Evolutionary conservation across 2,797 vertebrate species (phyloP).

Genomic region (Chelon auratus): DNA sequence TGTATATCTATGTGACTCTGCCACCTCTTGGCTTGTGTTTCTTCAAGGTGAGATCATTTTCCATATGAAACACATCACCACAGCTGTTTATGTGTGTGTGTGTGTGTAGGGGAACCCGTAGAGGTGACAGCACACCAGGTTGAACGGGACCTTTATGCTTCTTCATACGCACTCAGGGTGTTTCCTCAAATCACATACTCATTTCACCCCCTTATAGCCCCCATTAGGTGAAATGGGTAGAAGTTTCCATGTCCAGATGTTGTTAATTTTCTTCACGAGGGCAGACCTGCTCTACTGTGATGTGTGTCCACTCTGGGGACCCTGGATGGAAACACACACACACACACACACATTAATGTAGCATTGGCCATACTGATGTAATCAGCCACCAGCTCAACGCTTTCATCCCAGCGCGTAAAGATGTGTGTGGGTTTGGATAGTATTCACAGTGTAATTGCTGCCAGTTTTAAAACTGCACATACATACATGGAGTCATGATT

Average conservation of each 20-base stretch:
- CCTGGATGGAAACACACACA: constrained; percentile 53
- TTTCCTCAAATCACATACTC: constrained; percentile 42
- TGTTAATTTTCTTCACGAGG: constrained; percentile 61
- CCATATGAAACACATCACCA: constrained; percentile 38
- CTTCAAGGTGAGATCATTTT: constrained; percentile 65
- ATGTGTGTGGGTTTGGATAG: constrained; percentile 18
- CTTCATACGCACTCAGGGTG: constrained; percentile 33
- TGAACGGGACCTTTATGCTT: constrained; percentile 61
- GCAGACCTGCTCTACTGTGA: constrained; percentile 22
- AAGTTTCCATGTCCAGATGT: constrained; percentile 73
- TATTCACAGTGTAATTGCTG: constrained; percentile 7
- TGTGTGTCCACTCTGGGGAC: constrained; percentile 47
- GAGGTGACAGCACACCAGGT: constrained; percentile 33
- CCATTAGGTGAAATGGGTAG: constrained; percentile 46
- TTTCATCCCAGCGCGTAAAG: constrained; percentile 21
- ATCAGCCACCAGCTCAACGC: constrained; percentile 19
- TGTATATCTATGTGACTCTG: constrained; percentile 2
- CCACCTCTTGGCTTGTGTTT: constrained; percentile 23
- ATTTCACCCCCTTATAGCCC: constrained; percentile 33
- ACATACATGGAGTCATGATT: constrained; percentile 3
- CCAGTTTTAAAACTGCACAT: neutral
- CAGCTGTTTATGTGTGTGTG: neutral
- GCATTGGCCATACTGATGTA: constrained; percentile 41
- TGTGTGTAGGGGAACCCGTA: constrained; percentile 4
- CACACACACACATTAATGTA: constrained; percentile 17